These are phyloP conservation scores for Anguilla pacifica DNA, from an alignment of 2,797 vertebrate species.

Conservation along the genomic window DNA sequence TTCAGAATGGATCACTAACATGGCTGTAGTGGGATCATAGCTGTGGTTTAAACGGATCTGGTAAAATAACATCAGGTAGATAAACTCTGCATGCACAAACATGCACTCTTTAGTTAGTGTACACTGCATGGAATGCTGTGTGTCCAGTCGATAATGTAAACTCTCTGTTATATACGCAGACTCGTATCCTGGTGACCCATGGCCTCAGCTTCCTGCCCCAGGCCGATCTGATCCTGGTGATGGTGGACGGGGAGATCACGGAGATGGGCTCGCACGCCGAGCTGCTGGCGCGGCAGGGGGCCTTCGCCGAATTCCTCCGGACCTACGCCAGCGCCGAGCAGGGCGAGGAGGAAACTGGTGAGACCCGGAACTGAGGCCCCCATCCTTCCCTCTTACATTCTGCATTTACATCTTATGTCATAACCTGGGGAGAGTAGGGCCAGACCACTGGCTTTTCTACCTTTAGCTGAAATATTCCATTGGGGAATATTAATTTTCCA, in stretches of 20 bases:
- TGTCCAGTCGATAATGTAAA: background rate
- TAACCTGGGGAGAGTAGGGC: too few relatives aligned
- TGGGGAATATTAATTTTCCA: too few relatives aligned
- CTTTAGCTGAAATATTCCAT: background rate
- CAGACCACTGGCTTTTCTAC: background rate
- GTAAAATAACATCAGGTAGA: too few relatives aligned
- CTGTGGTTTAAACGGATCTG: too few relatives aligned
- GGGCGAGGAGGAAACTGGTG: constrained; percentile 61
- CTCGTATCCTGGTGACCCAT: constrained; percentile 87
- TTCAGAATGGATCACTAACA: too few relatives aligned
- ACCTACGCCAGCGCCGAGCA: constrained; percentile 81
- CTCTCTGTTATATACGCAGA: constrained; percentile 62
- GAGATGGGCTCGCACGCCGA: constrained; percentile 92
- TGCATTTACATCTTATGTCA: too few relatives aligned
- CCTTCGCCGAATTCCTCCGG: constrained; percentile 86
- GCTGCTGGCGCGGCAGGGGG: constrained; percentile 79
- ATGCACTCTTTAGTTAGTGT: background rate
- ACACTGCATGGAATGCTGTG: background rate
- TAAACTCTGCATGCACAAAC: background rate
- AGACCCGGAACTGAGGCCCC: constrained; percentile 37
- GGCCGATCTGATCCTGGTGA: constrained; percentile 84
- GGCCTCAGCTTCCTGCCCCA: constrained; percentile 86
- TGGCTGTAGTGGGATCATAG: too few relatives aligned
- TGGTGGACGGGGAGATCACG: constrained; percentile 88
- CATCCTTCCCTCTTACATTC: background rate